Conservation (phyloP, 37 sponge, comb jelly and placozoan species). For the Dysidea cf. avara region DNA sequence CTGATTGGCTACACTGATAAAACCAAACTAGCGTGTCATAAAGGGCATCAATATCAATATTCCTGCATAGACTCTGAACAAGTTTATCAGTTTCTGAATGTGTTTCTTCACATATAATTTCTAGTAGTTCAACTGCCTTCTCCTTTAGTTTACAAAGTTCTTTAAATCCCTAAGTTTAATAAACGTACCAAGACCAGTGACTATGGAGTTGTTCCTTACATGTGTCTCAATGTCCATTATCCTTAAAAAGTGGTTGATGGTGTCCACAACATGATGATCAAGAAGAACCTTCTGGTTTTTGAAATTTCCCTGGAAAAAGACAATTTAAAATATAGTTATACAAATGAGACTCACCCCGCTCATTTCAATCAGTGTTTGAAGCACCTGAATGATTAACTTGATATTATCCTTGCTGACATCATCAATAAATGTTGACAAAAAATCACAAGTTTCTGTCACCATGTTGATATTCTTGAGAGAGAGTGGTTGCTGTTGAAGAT, state of each 20-base stretch:
- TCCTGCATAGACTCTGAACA: slow-evolving; percentile 2
- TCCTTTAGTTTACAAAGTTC: slow-evolving; percentile 17
- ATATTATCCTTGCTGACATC: slow-evolving; percentile 47
- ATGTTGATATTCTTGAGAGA: slow-evolving; percentile 55
- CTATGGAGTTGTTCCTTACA: too few relatives aligned
- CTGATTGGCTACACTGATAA: too few relatives aligned
- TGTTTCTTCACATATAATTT: slow-evolving; percentile 35
- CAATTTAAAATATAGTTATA: too few relatives aligned
- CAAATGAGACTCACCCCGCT: too few relatives aligned
- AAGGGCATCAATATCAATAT: slow-evolving; percentile 11
- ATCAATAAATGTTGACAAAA: slow-evolving; percentile 32
- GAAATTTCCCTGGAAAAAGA: too few relatives aligned
- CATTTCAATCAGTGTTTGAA: slow-evolving; percentile 51
- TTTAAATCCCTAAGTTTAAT: too few relatives aligned
- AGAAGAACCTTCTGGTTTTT: slow-evolving; percentile 40
- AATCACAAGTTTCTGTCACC: slow-evolving; percentile 39
- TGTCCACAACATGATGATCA: slow-evolving; percentile 45
- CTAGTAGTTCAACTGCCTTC: slow-evolving; percentile 25
- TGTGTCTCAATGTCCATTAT: neutral
- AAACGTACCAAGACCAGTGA: too few relatives aligned
- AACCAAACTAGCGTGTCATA: slow-evolving; percentile 33
- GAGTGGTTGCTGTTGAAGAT: slow-evolving; percentile 68
- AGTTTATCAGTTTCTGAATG: slow-evolving; percentile 12
- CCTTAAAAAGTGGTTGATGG: slow-evolving; percentile 29
- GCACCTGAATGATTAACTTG: slow-evolving; percentile 21